Base-by-base conservation (phyloP, 2,888 invertebrate species). In the Chalcis sispes region DNA sequence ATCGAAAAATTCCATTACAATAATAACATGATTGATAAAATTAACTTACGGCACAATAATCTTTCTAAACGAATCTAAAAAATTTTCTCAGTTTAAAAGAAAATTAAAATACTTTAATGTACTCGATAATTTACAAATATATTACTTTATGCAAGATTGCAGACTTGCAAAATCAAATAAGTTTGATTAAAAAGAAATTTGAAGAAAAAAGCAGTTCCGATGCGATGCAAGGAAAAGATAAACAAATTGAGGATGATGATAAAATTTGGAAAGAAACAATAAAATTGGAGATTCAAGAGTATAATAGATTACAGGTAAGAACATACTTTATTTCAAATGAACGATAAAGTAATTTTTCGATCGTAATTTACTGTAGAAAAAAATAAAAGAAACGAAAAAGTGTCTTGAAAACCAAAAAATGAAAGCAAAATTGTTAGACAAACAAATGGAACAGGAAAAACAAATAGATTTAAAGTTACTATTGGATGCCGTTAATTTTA, bases 231-330 rank as follows among this genome's bases (percentile, higher is more conserved):
- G 3, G 13, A 20, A 52, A 65, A 29, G 40, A n/a, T 5, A 10
- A 40, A 5, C 4, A 27, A 29, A 10, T 7, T n/a, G 29, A 50
- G 13, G 36, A 40, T 18, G 13, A 15, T 18, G 75, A 70, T 1
- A 42, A 10, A 1, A 18, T 3, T 29, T 75, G 75, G 75, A 50
- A 32, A 10, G 8, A 75, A 65, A 29, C 64, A 3, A 5, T 32
- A 1, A 7, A 3, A 0, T 23, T 29, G 13, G 75, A 75, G 32
- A 18, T 42, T 42, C n/a, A 23, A 20, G 58, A 65, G 8, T 29
- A 50, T n/a, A 29, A 52, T 29, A 2, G 23, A 40, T 32, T 75
- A 7, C 25, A 70, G 32, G 75, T 46, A 32, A 48, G 32, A 13
- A 23, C 2, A 56, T 4, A 50, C 1, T 25, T 18, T 36, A 18